A percentile compares a stretch with the other conserved stretches of the same genome.
Evolutionary conservation across 2,113 vertebrate species (phyloP).

Genomic region (Pluvialis apricaria): DNA sequence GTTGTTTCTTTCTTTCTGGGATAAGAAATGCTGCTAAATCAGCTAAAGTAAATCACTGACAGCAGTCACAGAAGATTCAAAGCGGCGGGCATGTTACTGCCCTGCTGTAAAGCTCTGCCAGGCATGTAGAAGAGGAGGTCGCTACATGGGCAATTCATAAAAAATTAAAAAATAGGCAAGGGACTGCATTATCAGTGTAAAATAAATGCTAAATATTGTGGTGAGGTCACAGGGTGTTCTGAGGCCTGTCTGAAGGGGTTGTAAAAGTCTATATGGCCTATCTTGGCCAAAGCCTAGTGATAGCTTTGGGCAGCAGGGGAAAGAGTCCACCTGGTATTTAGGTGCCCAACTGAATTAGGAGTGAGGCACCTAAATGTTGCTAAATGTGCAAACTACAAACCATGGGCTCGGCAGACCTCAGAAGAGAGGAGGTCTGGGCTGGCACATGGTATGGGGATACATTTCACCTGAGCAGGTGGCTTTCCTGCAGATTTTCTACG

Average conservation of each 20-base stretch:
- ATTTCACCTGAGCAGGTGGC: not conserved
- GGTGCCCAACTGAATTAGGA: not conserved
- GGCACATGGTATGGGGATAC: accelerated
- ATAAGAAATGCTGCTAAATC: not conserved
- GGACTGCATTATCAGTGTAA: not conserved
- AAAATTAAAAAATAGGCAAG: not conserved
- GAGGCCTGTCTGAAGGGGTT: not conserved
- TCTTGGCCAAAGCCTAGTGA: not conserved
- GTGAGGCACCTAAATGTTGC: not conserved
- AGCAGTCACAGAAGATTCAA: accelerated
- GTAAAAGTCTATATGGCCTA: not conserved
- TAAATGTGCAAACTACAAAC: not conserved
- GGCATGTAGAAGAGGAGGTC: not conserved
- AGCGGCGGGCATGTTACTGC: not conserved
- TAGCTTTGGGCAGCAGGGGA: not conserved
- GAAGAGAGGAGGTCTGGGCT: not conserved
- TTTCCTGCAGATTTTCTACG: not conserved
- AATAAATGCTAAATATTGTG: not conserved
- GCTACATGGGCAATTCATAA: not conserved
- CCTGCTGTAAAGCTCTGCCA: not conserved
- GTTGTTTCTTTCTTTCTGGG: not conserved
- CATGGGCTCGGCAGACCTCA: not conserved
- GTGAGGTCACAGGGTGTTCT: not conserved
- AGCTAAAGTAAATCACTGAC: not conserved
- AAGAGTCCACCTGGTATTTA: not conserved